phyloP scores from a whole-genome alignment of 1,140 invertebrate genomes.

The Cherax quadricarinatus region DNA sequence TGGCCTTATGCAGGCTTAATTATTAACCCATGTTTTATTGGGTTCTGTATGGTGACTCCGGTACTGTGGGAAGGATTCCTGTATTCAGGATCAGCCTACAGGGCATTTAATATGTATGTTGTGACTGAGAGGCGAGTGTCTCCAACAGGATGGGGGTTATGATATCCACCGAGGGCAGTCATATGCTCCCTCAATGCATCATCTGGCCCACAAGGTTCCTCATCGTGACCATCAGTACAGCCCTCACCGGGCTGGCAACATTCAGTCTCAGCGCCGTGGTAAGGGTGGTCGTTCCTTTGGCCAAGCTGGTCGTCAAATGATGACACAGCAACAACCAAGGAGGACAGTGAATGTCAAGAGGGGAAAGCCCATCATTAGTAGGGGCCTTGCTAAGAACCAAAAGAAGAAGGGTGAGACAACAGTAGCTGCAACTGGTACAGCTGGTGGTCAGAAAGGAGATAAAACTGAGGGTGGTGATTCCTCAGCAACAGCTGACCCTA shows the following conservation, averaged over 20 bases:
- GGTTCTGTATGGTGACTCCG: neutral
- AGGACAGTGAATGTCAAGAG: constrained; percentile 3
- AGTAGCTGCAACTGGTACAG: neutral
- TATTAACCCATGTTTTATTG: neutral
- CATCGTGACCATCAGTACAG: constrained; percentile 28
- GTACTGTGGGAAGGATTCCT: neutral
- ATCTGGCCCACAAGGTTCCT: constrained; percentile 36
- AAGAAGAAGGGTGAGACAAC: constrained; percentile 16
- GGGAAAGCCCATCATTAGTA: neutral
- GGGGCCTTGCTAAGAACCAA: neutral
- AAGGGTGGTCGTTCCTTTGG: constrained; percentile 18
- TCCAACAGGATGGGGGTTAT: constrained; percentile 56
- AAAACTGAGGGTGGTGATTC: constrained; percentile 19
- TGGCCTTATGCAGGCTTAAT: neutral
- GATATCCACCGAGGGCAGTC: constrained; percentile 31
- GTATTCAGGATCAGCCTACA: neutral
- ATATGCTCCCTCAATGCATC: constrained; percentile 37
- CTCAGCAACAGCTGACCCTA: constrained; percentile 36
- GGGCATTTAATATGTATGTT: neutral
- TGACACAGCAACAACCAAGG: neutral
- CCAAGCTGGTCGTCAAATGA: constrained; percentile 14
- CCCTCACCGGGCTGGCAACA: constrained; percentile 19
- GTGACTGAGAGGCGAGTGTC: constrained; percentile 57
- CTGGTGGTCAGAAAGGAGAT: constrained; percentile 26
- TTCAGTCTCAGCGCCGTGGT: constrained; percentile 13